Evolutionary conservation across 2,797 vertebrate genomes (phyloP), one percentile per base, ranked within the genome.

Genomic region (Podarcis siculus): DNA sequence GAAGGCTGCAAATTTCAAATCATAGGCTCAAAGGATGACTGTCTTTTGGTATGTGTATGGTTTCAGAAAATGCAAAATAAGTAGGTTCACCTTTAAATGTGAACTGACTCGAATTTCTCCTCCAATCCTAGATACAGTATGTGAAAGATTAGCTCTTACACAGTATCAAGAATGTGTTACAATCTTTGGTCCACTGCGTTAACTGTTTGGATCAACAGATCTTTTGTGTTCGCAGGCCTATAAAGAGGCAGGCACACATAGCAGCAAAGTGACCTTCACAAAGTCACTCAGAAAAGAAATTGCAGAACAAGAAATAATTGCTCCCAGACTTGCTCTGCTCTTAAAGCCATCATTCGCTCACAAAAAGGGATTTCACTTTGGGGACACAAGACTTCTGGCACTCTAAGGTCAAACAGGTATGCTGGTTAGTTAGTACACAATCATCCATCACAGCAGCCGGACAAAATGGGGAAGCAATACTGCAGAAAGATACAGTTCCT

Each of bases 401-500:
- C 5, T 25, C 15, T 71, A 35, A 85, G 79, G 89, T 85, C 79
- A 85, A 78, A 82, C 15, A 81, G 83, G 39, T 67, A 17, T 82
- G 78, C 84, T 67, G 79, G 58, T 58, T 86, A 66, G 83, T 76
- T 86, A 67, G 19, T 25, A 2, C 23, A 42, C 12, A 82, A 23
- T 42, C 79, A 77, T 77, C 73, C 86, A 78, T 85, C 82, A 81
- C 25, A n/a, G 42, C n/a, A 49, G 17, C 27, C 7, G 27, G 17
- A 76, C 42, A 61, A 45, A 23, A 42, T 21, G 49, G 5, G n/a
- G 45, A 72, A 73, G 49, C 73, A 15, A 8, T 30, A 37, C 35
- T 49, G 17, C 0, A 0, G 0, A 13, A 2, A 58, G 1, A 27
- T 71, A 1, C 1, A 0, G 0, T 55, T 10, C 42, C 45, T 37